phyloP scores from a whole-genome alignment of 2,888 invertebrate genomes.

The Apodemia hepburni region DNA sequence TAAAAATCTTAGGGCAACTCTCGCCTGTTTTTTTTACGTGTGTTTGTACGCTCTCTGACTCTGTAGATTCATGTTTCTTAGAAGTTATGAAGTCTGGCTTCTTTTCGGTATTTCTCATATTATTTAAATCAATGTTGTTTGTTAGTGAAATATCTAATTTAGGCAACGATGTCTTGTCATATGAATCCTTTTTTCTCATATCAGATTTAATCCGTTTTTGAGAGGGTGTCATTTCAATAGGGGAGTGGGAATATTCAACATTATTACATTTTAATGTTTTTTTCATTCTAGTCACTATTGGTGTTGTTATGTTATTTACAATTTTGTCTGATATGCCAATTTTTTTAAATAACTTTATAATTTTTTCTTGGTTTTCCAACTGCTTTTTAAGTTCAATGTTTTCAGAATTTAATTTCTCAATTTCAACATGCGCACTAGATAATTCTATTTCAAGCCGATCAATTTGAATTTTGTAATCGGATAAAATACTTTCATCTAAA shows the following conservation, averaged over 20 bases:
- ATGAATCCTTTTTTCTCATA: neutral
- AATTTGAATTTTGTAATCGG: neutral
- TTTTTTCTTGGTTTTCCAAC: neutral
- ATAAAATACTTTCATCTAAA: neutral
- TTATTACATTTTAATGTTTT: neutral
- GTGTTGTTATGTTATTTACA: neutral
- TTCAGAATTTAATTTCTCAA: neutral
- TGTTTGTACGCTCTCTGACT: neutral
- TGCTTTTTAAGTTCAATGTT: neutral
- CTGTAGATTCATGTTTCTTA: neutral
- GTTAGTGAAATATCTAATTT: neutral
- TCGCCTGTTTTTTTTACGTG: neutral
- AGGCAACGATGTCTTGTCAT: neutral
- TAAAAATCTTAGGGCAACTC: neutral
- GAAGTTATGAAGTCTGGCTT: neutral
- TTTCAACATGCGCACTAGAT: neutral
- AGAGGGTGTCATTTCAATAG: neutral
- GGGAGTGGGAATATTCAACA: neutral
- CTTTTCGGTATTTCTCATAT: neutral
- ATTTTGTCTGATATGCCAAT: neutral
- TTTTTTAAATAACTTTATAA: slow-evolving; percentile 1
- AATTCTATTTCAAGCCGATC: neutral
- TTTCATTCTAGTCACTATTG: neutral
- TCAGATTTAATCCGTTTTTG: neutral
- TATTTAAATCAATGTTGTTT: neutral